A percentile compares a stretch with the other conserved stretches of the same genome.
Evolutionary conservation across 2,113 vertebrate species (phyloP).

Genomic region (Alexandromys fortis): DNA sequence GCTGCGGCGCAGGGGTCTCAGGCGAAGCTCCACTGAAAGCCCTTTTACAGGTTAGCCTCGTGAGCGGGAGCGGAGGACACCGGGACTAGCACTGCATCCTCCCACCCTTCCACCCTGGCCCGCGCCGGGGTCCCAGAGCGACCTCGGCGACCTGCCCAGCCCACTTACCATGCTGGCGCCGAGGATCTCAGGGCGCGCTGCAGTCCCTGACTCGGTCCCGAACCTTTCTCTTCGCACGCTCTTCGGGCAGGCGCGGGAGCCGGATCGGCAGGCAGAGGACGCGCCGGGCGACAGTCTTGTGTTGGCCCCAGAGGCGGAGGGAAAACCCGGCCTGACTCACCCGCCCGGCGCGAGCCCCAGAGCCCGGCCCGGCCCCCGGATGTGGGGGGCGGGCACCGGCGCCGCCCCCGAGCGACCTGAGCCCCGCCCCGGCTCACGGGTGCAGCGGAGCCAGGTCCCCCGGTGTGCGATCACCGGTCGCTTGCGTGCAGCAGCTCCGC

Average conservation of each 20-base stretch:
- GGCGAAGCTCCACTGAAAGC: neutral
- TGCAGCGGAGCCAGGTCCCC: neutral
- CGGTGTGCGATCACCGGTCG: neutral
- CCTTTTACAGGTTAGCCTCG: neutral
- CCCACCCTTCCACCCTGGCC: neutral
- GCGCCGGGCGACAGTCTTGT: constrained; percentile 23
- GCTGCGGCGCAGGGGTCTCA: neutral
- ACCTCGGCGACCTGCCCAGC: neutral
- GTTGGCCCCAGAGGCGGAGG: constrained; percentile 69
- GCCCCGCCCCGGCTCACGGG: neutral
- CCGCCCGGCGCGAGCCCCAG: constrained; percentile 12
- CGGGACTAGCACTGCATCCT: constrained; percentile 12
- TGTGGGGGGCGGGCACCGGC: constrained; percentile 63
- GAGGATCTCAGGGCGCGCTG: neutral
- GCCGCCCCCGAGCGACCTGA: constrained; percentile 45
- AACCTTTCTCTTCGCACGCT: constrained; percentile 56
- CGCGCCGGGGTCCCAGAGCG: neutral
- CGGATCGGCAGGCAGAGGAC: constrained; percentile 63
- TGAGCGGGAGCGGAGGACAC: neutral
- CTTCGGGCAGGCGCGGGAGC: constrained; percentile 46
- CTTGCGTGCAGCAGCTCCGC: neutral
- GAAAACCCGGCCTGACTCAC: constrained; percentile 81
- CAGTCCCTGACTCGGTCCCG: constrained; percentile 51
- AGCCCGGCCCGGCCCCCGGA: constrained; percentile 69
- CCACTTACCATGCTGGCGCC: constrained; percentile 76